Percentiles rank a stretch among this genome's conserved stretches.
These are phyloP conservation scores for Oryctes rhinoceros DNA, from an alignment of 1,140 invertebrate species.

Conservation along the genomic window DNA sequence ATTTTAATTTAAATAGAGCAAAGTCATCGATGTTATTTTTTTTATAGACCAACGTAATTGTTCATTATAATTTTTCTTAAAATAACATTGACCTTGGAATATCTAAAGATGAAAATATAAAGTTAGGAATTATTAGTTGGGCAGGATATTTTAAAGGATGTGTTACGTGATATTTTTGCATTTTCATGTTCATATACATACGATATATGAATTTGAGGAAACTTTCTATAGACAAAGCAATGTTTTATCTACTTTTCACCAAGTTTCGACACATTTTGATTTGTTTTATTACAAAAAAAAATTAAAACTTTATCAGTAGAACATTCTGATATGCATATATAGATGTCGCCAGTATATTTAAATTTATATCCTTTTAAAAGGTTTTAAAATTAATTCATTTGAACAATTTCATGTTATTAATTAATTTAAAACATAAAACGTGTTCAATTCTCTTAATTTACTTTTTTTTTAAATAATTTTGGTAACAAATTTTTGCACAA, in stretches of 20 bases:
- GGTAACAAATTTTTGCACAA: neutral
- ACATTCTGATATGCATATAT: neutral
- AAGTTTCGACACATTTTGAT: neutral
- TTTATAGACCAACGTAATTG: neutral
- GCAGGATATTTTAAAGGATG: neutral
- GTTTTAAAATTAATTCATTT: too few species aligned
- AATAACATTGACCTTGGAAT: constrained; percentile 7
- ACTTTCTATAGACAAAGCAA: neutral
- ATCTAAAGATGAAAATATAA: neutral
- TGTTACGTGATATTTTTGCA: neutral
- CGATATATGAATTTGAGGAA: too few species aligned
- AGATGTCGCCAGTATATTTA: neutral
- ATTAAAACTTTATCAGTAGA: neutral
- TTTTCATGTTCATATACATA: too few species aligned
- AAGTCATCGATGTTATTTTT: too few species aligned
- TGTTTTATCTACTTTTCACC: neutral
- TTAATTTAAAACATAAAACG: too few species aligned
- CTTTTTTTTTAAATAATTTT: neutral
- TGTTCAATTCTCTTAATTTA: too few species aligned
- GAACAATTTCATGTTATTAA: too few species aligned
- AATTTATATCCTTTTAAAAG: neutral
- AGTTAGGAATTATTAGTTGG: neutral
- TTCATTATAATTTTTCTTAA: neutral
- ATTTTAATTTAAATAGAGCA: too few species aligned
- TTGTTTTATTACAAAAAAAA: neutral